These are phyloP conservation scores for Ictalurus punctatus DNA, from an alignment of 2,113 vertebrate genomes.

Conservation along the genomic window DNA sequence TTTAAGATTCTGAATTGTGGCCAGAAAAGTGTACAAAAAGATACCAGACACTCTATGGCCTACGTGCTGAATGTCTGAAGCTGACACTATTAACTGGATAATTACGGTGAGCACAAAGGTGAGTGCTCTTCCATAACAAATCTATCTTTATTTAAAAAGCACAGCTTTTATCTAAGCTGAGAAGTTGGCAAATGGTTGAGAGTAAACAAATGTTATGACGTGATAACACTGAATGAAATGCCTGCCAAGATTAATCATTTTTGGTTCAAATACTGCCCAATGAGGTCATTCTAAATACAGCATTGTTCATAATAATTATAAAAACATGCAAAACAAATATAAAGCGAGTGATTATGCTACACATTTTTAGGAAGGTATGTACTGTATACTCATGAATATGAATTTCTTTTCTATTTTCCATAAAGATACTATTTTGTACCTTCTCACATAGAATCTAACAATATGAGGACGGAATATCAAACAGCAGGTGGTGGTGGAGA, in stretches of 20 bases:
- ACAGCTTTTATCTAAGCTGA: neutral
- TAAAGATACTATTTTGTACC: neutral
- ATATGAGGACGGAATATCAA: neutral
- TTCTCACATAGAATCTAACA: neutral
- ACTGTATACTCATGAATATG: neutral
- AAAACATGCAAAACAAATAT: neutral
- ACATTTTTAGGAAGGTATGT: neutral
- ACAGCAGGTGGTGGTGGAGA: neutral
- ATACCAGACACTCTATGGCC: neutral
- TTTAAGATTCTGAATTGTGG: neutral
- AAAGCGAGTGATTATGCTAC: neutral
- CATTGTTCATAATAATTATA: neutral
- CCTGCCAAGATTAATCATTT: neutral
- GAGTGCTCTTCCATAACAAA: neutral
- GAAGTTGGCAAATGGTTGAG: neutral
- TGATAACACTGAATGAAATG: neutral
- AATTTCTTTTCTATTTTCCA: too few relatives aligned
- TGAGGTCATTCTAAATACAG: neutral
- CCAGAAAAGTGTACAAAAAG: neutral
- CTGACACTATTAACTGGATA: neutral
- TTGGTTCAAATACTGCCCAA: neutral
- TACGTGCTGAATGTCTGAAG: neutral
- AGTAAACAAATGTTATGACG: neutral
- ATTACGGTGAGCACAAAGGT: neutral
- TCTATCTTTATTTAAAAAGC: neutral